Evolutionary conservation across 2,888 invertebrate genomes (phyloP), one percentile per base, ranked within the genome.

Genomic region (Limnephilus rhombicus): DNA sequence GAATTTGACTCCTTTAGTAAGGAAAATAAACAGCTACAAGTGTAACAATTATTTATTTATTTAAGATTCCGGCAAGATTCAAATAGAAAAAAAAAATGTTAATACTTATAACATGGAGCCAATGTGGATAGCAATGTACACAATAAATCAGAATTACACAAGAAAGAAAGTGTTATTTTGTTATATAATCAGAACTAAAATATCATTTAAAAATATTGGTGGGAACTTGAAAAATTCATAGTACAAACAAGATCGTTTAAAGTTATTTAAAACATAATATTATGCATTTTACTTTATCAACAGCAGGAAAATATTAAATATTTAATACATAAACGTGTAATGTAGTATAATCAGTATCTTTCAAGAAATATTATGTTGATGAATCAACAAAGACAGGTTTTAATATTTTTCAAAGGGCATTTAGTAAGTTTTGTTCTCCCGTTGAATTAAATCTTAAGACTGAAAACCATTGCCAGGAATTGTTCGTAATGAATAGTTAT

Each of bases 401-500:
- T 83, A 83, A 12, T 41, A 31, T 81, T 41, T 82, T 49, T 81
- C 45, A 29, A 85, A 37, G 85, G 41, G n/a, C 24, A 45, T 41
- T 86, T 68, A 24, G n/a, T 68, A 68, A n/a, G n/a, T 68, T 68
- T 68, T 68, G 68, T 68, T 68, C 18, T 53, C 7, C 24, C 24
- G 9, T n/a, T n/a, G 24, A 68, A 68, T 96, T 96, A 97, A 93
- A 98, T 97, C 96, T 98, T 98, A 89, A 98, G 95, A 94, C 97
- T 97, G 94, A 98, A 98, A 49, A 99, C 99, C 98, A 99, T 98
- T 94, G 97, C 98, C 92, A 99, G 96, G 95, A 99, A 99, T 95
- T 99, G 99, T 95, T 99, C 99, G 94, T 99, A 99, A 94, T 98
- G 98, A 94, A 99, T 98, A 91, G 98, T 98, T 94, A 99, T 99